These are phyloP conservation scores for Rugalucina vietnamica DNA, from an alignment of 2,888 invertebrate species.

Conservation along the genomic window DNA sequence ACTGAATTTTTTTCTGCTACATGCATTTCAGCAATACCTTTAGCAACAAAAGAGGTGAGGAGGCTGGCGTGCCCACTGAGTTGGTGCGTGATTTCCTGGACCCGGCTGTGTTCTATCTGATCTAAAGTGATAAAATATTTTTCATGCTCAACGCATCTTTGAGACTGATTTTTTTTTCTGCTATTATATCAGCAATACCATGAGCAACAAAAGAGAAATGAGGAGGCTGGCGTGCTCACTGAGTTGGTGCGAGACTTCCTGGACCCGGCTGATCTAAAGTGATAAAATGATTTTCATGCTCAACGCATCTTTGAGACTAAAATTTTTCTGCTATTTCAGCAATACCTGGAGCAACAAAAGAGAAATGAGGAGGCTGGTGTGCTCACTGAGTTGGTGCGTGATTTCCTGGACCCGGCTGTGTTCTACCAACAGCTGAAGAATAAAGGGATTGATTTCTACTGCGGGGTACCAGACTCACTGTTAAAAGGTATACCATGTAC, in stretches of 20 bases:
- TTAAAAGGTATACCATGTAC: slow-evolving; percentile 83
- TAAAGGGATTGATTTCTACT: slow-evolving; percentile 84
- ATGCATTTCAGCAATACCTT: slow-evolving; percentile 64
- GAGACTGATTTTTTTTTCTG: too few relatives aligned
- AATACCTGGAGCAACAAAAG: slow-evolving; percentile 69
- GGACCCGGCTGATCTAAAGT: slow-evolving; percentile 83
- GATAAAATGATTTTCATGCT: too few relatives aligned
- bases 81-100: slow-evolving; percentile 83
- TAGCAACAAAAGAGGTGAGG: slow-evolving; percentile 77
- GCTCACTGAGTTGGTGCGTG: slow-evolving; percentile 83
- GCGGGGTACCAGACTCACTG: slow-evolving; percentile 85
- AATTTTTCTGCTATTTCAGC: slow-evolving; percentile 52
- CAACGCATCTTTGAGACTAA: too few relatives aligned
- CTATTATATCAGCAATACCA: slow-evolving; percentile 65
- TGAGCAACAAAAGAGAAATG: slow-evolving; percentile 76
- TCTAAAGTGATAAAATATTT: too few relatives aligned
- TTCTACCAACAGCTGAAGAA: slow-evolving; percentile 82
- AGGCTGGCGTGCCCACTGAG: slow-evolving; percentile 83
- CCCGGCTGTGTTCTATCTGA: slow-evolving; percentile 83
- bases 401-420: slow-evolving; percentile 83
- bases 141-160: too few relatives aligned
- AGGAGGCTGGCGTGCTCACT: slow-evolving; percentile 83
- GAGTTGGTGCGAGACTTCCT: slow-evolving; percentile 84
- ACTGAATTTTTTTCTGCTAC: too few relatives aligned
- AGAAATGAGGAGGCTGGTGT: slow-evolving; percentile 82